Evolutionary conservation across 1,140 invertebrate genomes (phyloP).

Genomic region (Eulimnadia texana): DNA sequence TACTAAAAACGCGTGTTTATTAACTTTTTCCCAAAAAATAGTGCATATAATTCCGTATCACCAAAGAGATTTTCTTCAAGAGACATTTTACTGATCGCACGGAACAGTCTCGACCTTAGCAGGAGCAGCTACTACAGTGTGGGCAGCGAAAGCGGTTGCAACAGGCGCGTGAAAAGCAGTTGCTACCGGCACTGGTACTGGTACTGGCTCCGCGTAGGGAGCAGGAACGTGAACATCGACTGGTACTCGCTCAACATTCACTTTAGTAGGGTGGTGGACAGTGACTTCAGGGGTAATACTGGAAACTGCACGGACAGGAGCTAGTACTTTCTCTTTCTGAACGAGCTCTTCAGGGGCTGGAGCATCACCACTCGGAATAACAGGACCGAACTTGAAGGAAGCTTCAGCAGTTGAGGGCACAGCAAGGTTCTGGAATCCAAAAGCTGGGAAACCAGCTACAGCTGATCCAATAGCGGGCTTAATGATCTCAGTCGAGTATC

Average conservation of each 20-base stretch:
- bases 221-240: slow-evolving; percentile 19
- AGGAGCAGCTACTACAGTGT: background rate
- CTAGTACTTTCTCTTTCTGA: slow-evolving; percentile 21
- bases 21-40: too few species aligned
- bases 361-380: slow-evolving; percentile 19
- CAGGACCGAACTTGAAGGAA: slow-evolving; percentile 3
- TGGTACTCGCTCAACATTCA: slow-evolving; percentile 22
- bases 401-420: background rate
- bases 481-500: slow-evolving; percentile 29
- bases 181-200: slow-evolving; percentile 22
- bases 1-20: too few species aligned
- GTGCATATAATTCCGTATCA: too few species aligned
- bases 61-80: too few species aligned
- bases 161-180: background rate
- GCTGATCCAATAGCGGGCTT: slow-evolving; percentile 17
- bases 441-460: slow-evolving; percentile 2
- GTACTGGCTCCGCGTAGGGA: slow-evolving; percentile 20
- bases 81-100: background rate
- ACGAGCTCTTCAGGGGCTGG: slow-evolving; percentile 19
- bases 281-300: slow-evolving; percentile 24
- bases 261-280: slow-evolving; percentile 23
- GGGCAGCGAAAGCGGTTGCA: background rate
- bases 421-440: background rate
- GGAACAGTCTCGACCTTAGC: background rate
- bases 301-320: slow-evolving; percentile 23